Evolutionary conservation across 2,113 vertebrate genomes (phyloP).

Genomic region (Hylia prasina): DNA sequence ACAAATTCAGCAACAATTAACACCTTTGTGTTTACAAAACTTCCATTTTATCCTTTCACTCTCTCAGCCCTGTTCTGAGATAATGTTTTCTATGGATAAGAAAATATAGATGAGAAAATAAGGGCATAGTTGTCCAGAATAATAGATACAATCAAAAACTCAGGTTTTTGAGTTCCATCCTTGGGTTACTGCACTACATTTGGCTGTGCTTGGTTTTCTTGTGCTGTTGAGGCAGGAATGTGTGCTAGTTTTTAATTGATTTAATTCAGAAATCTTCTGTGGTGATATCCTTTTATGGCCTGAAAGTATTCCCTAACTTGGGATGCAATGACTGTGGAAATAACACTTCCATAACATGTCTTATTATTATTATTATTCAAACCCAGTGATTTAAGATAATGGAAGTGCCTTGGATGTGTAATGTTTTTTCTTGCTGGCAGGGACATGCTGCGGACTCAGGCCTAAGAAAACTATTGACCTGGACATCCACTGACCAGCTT

Average conservation of each 20-base stretch:
- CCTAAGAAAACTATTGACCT: conserved; percentile 43
- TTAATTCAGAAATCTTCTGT: neutral
- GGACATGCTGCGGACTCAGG: neutral
- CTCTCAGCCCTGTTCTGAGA: neutral
- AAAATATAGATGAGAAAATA: neutral
- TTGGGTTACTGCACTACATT: neutral
- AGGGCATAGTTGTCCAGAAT: neutral
- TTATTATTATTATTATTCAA: neutral
- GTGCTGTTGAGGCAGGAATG: neutral
- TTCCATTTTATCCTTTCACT: neutral
- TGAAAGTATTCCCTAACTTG: neutral
- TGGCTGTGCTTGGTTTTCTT: neutral
- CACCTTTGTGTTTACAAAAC: neutral
- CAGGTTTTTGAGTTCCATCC: neutral
- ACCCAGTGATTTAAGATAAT: neutral
- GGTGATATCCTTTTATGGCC: neutral
- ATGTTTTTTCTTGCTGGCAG: conserved; percentile 22
- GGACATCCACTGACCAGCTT: neutral
- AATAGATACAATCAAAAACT: neutral
- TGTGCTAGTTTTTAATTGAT: neutral
- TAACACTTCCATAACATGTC: neutral
- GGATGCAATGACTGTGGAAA: neutral
- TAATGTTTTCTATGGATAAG: neutral
- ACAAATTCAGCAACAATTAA: neutral
- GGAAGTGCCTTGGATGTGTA: neutral